These are phyloP conservation scores for Lampris megalopsis DNA, from an alignment of 2,113 vertebrate genomes.

Conservation along the genomic window DNA sequence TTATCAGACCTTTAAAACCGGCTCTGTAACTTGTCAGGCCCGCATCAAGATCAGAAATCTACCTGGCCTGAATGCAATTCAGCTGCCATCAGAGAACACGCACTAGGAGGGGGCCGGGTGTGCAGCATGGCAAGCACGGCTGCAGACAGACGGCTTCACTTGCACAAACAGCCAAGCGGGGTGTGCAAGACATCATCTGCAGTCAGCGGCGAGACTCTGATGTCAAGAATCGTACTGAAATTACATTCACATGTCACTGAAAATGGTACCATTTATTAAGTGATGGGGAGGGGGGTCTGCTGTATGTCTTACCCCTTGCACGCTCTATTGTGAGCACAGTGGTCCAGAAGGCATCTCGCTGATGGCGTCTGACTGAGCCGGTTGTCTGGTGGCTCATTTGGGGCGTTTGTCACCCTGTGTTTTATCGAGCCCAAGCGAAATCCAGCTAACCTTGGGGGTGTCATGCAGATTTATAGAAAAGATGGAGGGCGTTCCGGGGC, in stretches of 20 bases:
- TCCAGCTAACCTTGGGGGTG: constrained; percentile 28
- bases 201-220: background rate
- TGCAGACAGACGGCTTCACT: background rate
- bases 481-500: constrained; percentile 55
- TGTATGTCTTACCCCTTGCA: no score
- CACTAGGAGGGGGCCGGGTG: background rate
- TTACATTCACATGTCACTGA: no score
- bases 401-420: constrained; percentile 19
- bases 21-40: constrained; percentile 32
- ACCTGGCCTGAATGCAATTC: constrained; percentile 8
- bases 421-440: constrained; percentile 22
- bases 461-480: constrained; percentile 60
- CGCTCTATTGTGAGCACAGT: constrained; percentile 16
- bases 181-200: background rate
- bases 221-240: constrained; percentile 1
- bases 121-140: constrained; percentile 13
- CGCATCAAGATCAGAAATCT: constrained; percentile 15
- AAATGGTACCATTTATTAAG: no score
- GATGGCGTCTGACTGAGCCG: no score
- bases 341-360: background rate
- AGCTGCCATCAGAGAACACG: constrained; percentile 8
- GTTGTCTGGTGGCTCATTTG: constrained; percentile 18
- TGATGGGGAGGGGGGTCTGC: no score
- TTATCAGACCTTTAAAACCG: constrained; percentile 30
- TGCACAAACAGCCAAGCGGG: background rate